Evolutionary conservation across 1,140 invertebrate species (phyloP), one percentile per base, ranked within the genome.

Genomic region (Drosophila nasuta): DNA sequence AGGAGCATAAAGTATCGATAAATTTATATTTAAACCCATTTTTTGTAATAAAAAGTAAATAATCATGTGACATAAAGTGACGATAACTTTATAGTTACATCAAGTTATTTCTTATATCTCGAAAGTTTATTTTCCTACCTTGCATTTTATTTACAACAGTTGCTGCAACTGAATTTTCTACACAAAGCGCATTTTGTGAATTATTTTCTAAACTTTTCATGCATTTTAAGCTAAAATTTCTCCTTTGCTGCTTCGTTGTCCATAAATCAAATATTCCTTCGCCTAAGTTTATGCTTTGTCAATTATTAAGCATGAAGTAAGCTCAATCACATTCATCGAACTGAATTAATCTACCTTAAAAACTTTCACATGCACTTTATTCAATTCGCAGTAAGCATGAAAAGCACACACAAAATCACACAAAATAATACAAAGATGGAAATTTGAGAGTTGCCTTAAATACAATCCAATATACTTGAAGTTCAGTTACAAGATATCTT

Each of bases 401-500:
- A 17, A 2, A 13, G 15, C 33, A 25, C 20, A 25, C 33, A 33
- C 33, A 33, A 49, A 20, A 49, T 33, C 52, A 57, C 28, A 49
- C 41, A 43, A 43, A 13, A n/a, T 43, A 13, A 38, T 10, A 43
- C 11, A 43, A 43, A 20, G 20, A 43, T 43, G 15, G 8, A 33
- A 64, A 54, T 30, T 56, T 15, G 2, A 54, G 15, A 28, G 20
- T 4, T 25, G 28, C 48, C 30, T 64, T 54, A 38, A 49, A 48
- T 25, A 38, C 56, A 68, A 71, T 71, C 49, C 49, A 30, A 8
- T 28, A 49, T 38, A 15, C 25, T 65, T n/a, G 38, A 63, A 35
- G 25, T 35, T 43, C 25, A 7, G 33, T 15, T 52, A 69, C 11
- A 54, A 43, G 17, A 30, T 60, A 45, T 30, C 48, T 33, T 58